Evolutionary conservation across 2,113 vertebrate species (phyloP), one percentile per base, ranked within the genome.

Genomic region (Platysternon megacephalum): DNA sequence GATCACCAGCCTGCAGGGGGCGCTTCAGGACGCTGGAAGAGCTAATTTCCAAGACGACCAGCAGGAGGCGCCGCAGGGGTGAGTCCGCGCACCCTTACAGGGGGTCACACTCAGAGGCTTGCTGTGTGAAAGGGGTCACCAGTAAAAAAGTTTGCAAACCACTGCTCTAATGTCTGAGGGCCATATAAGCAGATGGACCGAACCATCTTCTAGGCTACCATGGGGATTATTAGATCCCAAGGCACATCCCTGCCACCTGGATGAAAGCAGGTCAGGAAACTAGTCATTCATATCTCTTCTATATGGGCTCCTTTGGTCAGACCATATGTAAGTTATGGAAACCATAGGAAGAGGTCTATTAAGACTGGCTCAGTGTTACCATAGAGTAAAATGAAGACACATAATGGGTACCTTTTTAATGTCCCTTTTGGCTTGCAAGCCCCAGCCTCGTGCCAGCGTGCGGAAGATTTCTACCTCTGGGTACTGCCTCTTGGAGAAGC

Each of bases 391-490:
- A 51, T 0, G 5, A 28, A 28, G 21, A 17, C 79, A 8, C 24
- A 56, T 29, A 22, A 0, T 0, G 56, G 0, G 0, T 91, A 99
- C 99, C 99, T 99, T 99, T 97, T 99, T 99, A 98, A 99, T 99
- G 97, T 99, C 99, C 2, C 98, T 98, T 92, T 98, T 99, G 53
- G 99, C 99, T 93, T 99, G 98, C n/a, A 99, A 98, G 13, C 99
- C 99, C 99, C 99, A 99, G 87, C 99, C 99, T 85, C 99, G 98
- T 24, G 99, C 99, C 92, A 99, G 97, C 0, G 99, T 99, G 92
- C 99, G 98, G 97, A 99, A 99, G 90, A 99, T 99, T 92, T 99
- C 99, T 11, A 99, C 99, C 85, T 99, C 99, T 22, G 99, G 99
- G 94, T 99, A 99, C 97, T 99, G 99, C 24, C 99, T 98, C 95